Percentiles rank a stretch among this genome's conserved stretches.
These are phyloP conservation scores for Trichomycterus rosablanca DNA, from an alignment of 2,113 vertebrate species.

Conservation along the genomic window DNA sequence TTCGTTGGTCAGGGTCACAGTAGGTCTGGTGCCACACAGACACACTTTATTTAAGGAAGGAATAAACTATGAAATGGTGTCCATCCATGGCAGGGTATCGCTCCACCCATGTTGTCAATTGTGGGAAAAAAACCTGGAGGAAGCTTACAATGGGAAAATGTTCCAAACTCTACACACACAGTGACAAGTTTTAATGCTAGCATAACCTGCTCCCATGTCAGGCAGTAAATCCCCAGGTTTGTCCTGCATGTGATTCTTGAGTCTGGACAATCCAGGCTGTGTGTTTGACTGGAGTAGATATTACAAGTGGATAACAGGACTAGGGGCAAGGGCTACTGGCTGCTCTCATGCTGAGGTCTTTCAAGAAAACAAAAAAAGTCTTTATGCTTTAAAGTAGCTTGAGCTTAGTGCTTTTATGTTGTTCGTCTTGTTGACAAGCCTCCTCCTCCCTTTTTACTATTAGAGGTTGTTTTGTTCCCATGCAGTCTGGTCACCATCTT, in stretches of 20 bases:
- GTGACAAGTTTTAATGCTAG: too few relatives aligned
- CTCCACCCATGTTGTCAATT: too few relatives aligned
- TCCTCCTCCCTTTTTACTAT: constrained; percentile 27
- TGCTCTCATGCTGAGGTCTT: constrained; percentile 28
- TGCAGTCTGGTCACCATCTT: constrained; percentile 44
- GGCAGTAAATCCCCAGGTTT: constrained; percentile 36
- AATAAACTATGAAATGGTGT: too few relatives aligned
- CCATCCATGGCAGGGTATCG: too few relatives aligned
- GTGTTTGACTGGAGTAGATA: constrained; percentile 33
- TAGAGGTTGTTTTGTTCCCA: constrained; percentile 37
- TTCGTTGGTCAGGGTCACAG: too few relatives aligned
- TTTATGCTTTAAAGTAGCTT: constrained; percentile 41
- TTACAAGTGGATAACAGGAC: constrained; percentile 37
- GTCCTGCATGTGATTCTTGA: constrained; percentile 26
- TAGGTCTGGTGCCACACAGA: too few relatives aligned
- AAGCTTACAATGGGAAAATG: too few relatives aligned
- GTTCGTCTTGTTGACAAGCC: constrained; percentile 34
- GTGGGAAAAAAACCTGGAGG: too few relatives aligned
- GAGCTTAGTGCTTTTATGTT: constrained; percentile 41
- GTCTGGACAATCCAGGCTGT: constrained; percentile 22
- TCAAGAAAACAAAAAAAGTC: constrained; percentile 39
- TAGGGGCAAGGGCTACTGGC: constrained; percentile 14
- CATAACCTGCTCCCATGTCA: constrained; percentile 15
- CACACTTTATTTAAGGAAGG: too few relatives aligned
- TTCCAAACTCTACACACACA: too few relatives aligned